Evolutionary conservation across 2,797 vertebrate genomes (phyloP), one percentile per base, ranked within the genome.

Genomic region (Chromobotia macracanthus): DNA sequence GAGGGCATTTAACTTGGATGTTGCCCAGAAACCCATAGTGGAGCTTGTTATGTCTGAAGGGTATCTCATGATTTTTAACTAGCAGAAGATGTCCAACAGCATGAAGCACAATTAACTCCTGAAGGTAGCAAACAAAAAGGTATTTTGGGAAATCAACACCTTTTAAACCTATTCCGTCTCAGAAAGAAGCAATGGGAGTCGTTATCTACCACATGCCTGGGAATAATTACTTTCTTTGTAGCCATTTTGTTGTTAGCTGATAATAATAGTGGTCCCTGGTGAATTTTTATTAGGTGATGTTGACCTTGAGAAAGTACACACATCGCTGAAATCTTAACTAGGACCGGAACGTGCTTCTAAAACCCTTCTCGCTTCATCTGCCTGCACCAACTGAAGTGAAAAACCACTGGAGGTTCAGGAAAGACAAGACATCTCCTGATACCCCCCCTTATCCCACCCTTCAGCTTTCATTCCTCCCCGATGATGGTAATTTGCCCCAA

Each of bases 281-380:
- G 88, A 89, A 88, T 91, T 90, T 87, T 91, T 90, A 91, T 91
- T 89, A 91, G 88, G 86, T 80, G 79, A 75, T 72, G 82, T 78
- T 88, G 91, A 94, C 92, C 92, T 94, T 93, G 91, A 85, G 66
- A 87, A 89, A 87, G 88, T 83, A 85, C 87, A 88, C 56, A 84
- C 86, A 87, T 86, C 86, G 79, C 76, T 90, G 90, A 92, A 90
- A 90, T 90, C 90, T 89, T 86, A 87, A 89, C 91, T 87, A 89
- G 86, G 84, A 86, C 67, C 66, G 79, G 82, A 88, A 90, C 84
- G 76, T 25, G 81, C 86, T 79, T 76, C 65, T 82, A 60, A 86
- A 88, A 89, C 86, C 84, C 86, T 89, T 85, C 90, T 90, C 85
- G 18, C 87, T 84, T 89, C 78, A 84, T 90, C 86, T 77, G 85